Percentiles rank a stretch among this genome's conserved stretches.
These are phyloP conservation scores for Diphyllodes magnificus DNA, from an alignment of 2,113 vertebrate species.

Conservation along the genomic window DNA sequence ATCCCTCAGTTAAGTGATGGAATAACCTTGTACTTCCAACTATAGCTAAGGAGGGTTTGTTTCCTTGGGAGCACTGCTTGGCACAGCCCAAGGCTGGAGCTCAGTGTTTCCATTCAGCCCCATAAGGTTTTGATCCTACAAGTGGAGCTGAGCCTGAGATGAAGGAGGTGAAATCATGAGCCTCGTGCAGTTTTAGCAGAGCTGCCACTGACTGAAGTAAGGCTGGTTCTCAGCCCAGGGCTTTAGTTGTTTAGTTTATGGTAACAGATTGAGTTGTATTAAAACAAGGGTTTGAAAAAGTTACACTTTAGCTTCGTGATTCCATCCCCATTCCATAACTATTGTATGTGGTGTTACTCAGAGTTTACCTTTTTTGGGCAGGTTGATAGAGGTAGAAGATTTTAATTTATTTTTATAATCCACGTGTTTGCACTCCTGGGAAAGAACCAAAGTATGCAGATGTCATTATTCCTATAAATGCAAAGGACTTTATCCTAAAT, in stretches of 20 bases:
- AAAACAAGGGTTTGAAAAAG: background rate
- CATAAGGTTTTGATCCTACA: background rate
- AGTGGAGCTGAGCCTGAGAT: background rate
- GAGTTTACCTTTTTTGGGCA: slow-evolving; percentile 52
- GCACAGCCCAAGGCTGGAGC: background rate
- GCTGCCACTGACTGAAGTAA: background rate
- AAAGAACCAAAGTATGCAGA: background rate
- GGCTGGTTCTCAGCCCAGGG: background rate
- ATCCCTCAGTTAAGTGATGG: background rate
- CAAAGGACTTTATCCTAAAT: slow-evolving; percentile 27
- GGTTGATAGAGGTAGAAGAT: background rate
- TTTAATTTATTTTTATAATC: background rate
- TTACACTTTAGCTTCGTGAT: background rate
- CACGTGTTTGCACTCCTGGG: background rate
- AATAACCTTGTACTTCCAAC: background rate
- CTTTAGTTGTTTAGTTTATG: background rate
- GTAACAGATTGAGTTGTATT: background rate
- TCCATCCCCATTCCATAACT: background rate
- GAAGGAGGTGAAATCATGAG: background rate
- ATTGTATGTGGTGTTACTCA: background rate
- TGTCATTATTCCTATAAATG: background rate
- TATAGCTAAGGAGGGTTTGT: rapidly evolving
- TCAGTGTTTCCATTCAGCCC: background rate
- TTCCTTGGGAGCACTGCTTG: background rate
- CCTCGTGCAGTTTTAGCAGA: background rate